A percentile compares a stretch with the other conserved stretches of the same genome.
phyloP scores from a whole-genome alignment of 2,888 invertebrate genomes.

The Metellina segmentata region DNA sequence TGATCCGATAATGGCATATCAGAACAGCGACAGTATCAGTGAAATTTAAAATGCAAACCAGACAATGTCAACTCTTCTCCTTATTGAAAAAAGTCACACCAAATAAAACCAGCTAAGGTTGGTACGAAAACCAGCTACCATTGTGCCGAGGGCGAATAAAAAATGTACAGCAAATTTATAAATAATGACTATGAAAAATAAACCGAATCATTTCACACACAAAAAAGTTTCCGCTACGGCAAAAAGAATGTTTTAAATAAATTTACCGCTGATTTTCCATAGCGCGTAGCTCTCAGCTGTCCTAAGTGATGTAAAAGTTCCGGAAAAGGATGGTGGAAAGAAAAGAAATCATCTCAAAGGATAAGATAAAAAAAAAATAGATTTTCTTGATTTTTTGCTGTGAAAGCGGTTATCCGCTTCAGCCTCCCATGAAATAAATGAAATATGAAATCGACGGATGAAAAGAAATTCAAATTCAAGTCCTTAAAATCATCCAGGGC shows the following conservation, averaged over 20 bases:
- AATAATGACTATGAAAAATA: neutral
- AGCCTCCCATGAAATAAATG: neutral
- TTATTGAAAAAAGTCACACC: too few species aligned
- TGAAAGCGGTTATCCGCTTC: neutral
- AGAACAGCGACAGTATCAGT: too few species aligned
- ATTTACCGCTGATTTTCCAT: neutral
- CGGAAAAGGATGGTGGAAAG: neutral
- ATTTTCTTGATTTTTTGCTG: neutral
- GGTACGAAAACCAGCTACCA: too few species aligned
- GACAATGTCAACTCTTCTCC: too few species aligned
- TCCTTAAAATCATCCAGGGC: slow-evolving; percentile 2
- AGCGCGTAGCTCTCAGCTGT: neutral
- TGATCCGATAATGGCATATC: too few species aligned
- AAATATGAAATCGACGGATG: slow-evolving; percentile 21
- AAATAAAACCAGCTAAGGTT: too few species aligned
- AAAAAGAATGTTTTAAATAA: neutral
- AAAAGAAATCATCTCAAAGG: neutral
- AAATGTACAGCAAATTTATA: neutral
- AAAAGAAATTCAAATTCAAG: slow-evolving; percentile 20
- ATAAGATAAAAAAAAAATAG: neutral
- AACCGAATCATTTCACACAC: neutral
- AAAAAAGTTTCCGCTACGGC: neutral
- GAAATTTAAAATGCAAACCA: too few species aligned
- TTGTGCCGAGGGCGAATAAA: neutral
- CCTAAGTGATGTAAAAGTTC: neutral